Evolutionary conservation across 2,888 invertebrate species (phyloP), one percentile per base, ranked within the genome.

Genomic region (Dasypogon diadema): DNA sequence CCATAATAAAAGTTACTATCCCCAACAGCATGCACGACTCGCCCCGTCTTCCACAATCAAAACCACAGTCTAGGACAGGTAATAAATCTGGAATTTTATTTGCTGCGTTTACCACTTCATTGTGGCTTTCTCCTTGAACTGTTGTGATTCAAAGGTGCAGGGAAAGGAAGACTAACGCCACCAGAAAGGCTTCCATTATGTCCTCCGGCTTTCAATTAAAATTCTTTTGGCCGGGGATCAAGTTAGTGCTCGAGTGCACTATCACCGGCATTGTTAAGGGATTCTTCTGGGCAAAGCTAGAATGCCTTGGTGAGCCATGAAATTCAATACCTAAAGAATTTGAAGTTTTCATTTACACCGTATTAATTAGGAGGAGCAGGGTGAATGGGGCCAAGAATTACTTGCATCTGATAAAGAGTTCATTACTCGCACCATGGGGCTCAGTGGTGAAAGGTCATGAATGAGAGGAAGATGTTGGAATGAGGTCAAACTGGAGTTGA

Each of bases 301-400:
- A 46, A 46, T 54, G n/a, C 30, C 22, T n/a, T n/a, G 54, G 51
- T 51, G 54, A 70, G 26, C 70, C 34, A 70, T 70, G 70, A 70
- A 70, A 70, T 46, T 70, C 54, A 70, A 70, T 70, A 70, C 54
- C 26, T 54, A n/a, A 34, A 70, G 70, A 54, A 70, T 54, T 65
- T 51, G 51, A 51, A 46, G 70, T 70, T 70, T 70, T 54, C 54
- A 70, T 54, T 70, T 70, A 24, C n/a, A n/a, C 26, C 30, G 54
- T 10, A 30, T 51, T 70, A 70, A 70, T 70, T 70, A 70, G 70
- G 70, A 70, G 18, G 26, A 6, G 18, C 42, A 54, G 54, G 70
- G 70, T 70, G 24, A 56, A 30, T 30, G 26, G 26, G 56, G n/a
- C 14, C 14, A 14, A 2, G 4, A 14, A 24, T 26, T 24, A 14